A percentile compares a stretch with the other conserved stretches of the same genome.
Evolutionary conservation across 2,888 invertebrate species (phyloP).

Genomic region (Drosophila birchii): DNA sequence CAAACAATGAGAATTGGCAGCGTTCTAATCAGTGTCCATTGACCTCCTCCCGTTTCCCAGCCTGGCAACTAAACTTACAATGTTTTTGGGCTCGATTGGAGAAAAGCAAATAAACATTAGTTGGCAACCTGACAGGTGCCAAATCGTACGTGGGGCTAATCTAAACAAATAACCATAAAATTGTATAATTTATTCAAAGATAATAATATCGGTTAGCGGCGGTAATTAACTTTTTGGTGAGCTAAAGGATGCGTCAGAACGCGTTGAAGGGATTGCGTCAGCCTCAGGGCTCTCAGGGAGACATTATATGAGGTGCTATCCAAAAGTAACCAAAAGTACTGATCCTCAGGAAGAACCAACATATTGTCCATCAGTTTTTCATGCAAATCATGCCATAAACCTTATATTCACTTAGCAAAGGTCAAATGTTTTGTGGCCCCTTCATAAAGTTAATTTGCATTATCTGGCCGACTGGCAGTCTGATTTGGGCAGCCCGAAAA

Average conservation of each 20-base stretch:
- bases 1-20: constrained; percentile 42
- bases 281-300: not conserved
- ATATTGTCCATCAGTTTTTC: not conserved
- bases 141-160: constrained; percentile 40
- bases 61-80: constrained; percentile 26
- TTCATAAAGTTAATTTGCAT: constrained; percentile 29
- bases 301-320: not conserved
- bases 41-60: constrained; percentile 36
- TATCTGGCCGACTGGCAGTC: constrained; percentile 30
- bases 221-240: constrained; percentile 28
- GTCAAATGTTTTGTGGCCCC: constrained; percentile 30
- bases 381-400: constrained; percentile 1
- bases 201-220: constrained; percentile 25
- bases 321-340: no score
- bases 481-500: constrained; percentile 31
- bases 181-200: constrained; percentile 41
- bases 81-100: not conserved
- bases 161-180: constrained; percentile 49
- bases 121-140: constrained; percentile 22
- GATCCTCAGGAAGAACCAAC: not conserved
- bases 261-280: constrained; percentile 28
- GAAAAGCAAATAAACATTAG: constrained; percentile 37
- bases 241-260: constrained; percentile 17
- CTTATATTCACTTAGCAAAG: constrained; percentile 24
- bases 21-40: constrained; percentile 51